Evolutionary conservation across 1,140 invertebrate species (phyloP).

Genomic region (Brachionus calyciflorus): DNA sequence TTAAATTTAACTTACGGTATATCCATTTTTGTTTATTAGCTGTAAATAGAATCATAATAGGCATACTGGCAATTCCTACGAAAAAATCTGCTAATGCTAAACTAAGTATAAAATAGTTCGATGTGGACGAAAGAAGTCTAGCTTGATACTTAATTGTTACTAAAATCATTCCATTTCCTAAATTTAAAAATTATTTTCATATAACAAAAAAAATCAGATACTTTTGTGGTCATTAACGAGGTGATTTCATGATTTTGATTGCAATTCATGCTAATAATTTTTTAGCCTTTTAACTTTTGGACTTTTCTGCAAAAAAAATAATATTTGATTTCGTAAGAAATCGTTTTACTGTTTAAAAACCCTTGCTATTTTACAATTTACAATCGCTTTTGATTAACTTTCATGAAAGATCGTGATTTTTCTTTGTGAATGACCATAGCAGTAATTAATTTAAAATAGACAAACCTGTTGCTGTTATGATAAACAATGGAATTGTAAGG

Average conservation of each 20-base stretch:
- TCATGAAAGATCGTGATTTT: not conserved
- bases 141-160: conserved; percentile 44
- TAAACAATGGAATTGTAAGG: conserved; percentile 40
- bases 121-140: conserved; percentile 8
- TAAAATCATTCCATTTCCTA: conserved; percentile 44
- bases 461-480: conserved; percentile 15
- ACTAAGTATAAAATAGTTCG: conserved; percentile 45
- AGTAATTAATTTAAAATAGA: too few relatives aligned
- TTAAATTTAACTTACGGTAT: not conserved
- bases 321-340: too few relatives aligned
- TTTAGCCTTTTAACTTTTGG: too few relatives aligned
- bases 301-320: too few relatives aligned
- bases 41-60: conserved; percentile 41
- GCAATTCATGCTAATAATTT: too few relatives aligned
- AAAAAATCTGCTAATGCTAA: conserved; percentile 42
- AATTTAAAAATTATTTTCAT: not conserved
- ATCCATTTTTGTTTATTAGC: conserved; percentile 23
- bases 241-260: too few relatives aligned
- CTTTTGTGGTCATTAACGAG: too few relatives aligned
- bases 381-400: not conserved
- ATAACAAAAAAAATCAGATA: too few relatives aligned
- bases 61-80: conserved; percentile 39
- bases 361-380: too few relatives aligned
- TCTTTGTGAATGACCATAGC: not conserved
- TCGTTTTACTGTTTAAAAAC: too few relatives aligned